Percentiles rank a stretch among this genome's conserved stretches.
phyloP scores from a whole-genome alignment of 2,888 invertebrate genomes.

The Heliconius hortense region DNA sequence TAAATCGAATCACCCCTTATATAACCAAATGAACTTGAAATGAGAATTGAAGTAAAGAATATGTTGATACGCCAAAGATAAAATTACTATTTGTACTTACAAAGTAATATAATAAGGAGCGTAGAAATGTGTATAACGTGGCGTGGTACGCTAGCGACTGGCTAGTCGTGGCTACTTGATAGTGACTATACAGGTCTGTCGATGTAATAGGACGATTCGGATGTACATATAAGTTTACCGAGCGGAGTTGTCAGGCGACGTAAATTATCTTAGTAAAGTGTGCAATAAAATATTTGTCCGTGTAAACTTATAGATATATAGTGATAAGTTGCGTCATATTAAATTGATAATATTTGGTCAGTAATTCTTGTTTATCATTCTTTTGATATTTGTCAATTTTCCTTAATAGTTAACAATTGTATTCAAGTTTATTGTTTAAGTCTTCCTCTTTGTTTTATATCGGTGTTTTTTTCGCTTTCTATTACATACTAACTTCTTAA shows the following conservation, averaged over 20 bases:
- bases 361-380: background rate
- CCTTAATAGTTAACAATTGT: background rate
- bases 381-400: background rate
- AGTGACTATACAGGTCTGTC: constrained; percentile 22
- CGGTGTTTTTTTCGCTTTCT: too few relatives aligned
- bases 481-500: too few relatives aligned
- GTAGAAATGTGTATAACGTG: constrained; percentile 21
- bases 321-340: constrained; percentile 9
- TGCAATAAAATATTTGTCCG: constrained; percentile 12
- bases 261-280: constrained; percentile 27
- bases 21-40: background rate
- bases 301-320: background rate
- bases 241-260: constrained; percentile 31
- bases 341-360: constrained; percentile 10
- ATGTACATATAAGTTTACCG: constrained; percentile 25
- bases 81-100: constrained; percentile 29
- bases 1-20: background rate
- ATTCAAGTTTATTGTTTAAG: background rate
- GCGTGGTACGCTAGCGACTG: constrained; percentile 35
- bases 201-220: constrained; percentile 27
- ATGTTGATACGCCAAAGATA: background rate
- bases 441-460: too few relatives aligned
- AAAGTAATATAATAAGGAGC: background rate
- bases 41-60: background rate
- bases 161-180: constrained; percentile 10